These are phyloP conservation scores for Hemibates koningsi DNA, from an alignment of 2,113 vertebrate genomes.

Conservation along the genomic window DNA sequence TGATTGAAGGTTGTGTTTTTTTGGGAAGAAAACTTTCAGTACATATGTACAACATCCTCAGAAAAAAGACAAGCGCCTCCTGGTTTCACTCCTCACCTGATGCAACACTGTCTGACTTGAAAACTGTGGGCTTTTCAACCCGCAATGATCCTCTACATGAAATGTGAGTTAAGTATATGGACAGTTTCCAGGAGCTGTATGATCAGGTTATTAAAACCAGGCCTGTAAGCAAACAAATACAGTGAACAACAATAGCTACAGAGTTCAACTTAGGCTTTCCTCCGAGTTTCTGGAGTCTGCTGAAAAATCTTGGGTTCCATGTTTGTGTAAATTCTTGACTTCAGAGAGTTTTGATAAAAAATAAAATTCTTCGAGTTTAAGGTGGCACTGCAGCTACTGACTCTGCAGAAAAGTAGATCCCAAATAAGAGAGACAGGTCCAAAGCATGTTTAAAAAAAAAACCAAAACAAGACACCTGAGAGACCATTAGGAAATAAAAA, in stretches of 20 bases:
- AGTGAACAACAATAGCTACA: not conserved
- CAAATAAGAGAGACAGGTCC: not conserved
- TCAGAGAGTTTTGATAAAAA: not conserved
- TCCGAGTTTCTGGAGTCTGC: not conserved
- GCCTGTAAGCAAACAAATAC: not conserved
- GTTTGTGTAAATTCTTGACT: not conserved
- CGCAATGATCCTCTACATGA: not conserved
- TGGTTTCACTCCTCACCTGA: not conserved
- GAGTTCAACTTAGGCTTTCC: not conserved
- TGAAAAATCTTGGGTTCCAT: not conserved
- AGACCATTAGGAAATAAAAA: not conserved
- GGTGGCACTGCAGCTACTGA: not conserved
- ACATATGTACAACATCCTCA: not conserved
- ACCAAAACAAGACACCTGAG: not conserved
- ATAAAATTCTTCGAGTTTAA: not conserved
- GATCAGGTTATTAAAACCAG: not conserved
- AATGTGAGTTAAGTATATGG: not conserved
- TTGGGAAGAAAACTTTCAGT: not conserved
- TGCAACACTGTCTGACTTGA: not conserved
- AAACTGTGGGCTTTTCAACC: not conserved
- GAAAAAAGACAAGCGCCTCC: not conserved
- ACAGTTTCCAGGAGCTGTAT: not conserved
- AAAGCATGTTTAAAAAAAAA: not conserved
- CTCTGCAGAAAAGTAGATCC: not conserved
- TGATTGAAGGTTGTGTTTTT: not conserved